Evolutionary conservation across 2,113 vertebrate species (phyloP).

Genomic region (Pseudolaguvia tuberculata): DNA sequence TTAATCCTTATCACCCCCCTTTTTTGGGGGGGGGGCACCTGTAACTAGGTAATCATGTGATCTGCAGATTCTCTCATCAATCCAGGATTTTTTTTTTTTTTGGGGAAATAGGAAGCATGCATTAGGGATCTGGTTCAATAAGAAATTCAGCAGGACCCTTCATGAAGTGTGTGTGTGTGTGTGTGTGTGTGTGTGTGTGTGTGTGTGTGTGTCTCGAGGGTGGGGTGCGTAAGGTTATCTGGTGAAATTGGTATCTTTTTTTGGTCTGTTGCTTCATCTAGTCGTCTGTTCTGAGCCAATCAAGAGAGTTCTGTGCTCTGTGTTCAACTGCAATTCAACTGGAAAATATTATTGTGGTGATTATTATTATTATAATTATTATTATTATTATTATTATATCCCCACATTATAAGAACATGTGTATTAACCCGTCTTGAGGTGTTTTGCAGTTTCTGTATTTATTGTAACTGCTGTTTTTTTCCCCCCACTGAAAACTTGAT

Average conservation of each 20-base stretch:
- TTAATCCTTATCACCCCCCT: no score
- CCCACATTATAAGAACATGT: constrained; percentile 53
- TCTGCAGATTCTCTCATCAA: no score
- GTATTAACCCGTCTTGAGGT: constrained; percentile 50
- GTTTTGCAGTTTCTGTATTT: constrained; percentile 66
- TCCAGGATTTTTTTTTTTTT: background rate
- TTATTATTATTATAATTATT: constrained; percentile 59
- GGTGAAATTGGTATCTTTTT: constrained; percentile 71
- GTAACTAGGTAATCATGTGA: background rate
- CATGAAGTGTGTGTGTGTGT: constrained; percentile 33
- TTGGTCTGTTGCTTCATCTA: constrained; percentile 61
- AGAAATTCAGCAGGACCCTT: constrained; percentile 30
- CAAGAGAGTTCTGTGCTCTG: constrained; percentile 57
- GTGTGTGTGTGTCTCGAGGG: no score
- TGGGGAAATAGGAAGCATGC: background rate
- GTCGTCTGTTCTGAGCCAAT: constrained; percentile 67
- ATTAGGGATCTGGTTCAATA: background rate
- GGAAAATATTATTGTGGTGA: constrained; percentile 55
- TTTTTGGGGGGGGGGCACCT: background rate
- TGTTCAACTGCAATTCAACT: constrained; percentile 70
- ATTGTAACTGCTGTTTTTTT: constrained; percentile 67
- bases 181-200: constrained; percentile 33
- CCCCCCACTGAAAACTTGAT: constrained; percentile 59
- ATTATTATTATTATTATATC: constrained; percentile 62
- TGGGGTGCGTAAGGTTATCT: constrained; percentile 34